These are phyloP conservation scores for Drosophila atroscutellata DNA, from an alignment of 2,888 invertebrate species.

Conservation along the genomic window DNA sequence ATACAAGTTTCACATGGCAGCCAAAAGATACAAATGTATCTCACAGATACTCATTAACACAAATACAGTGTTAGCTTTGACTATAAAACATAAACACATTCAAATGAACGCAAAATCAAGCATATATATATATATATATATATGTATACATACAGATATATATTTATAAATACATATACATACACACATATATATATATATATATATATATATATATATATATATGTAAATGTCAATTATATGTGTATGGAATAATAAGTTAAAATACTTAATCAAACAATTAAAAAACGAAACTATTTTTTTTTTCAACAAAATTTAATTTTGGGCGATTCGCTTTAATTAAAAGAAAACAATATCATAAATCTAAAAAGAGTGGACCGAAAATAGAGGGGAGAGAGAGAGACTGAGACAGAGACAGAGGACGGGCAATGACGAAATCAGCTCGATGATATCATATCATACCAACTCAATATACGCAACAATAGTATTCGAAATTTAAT, in stretches of 20 bases:
- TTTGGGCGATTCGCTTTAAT: constrained; percentile 59
- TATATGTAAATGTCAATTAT: not conserved
- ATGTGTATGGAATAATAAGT: not conserved
- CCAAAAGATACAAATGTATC: constrained; percentile 49
- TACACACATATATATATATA: not conserved
- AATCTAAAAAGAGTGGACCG: constrained; percentile 30
- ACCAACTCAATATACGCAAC: not conserved
- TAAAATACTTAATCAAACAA: constrained; percentile 24
- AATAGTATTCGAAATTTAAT: constrained; percentile 1
- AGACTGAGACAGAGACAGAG: not conserved
- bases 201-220: not conserved
- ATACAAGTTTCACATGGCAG: constrained; percentile 34
- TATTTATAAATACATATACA: not conserved
- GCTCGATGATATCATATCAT: constrained; percentile 37
- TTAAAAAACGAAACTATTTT: constrained; percentile 7
- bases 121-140: not conserved
- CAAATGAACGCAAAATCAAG: constrained; percentile 8
- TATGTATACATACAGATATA: not conserved
- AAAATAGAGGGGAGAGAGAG: not conserved
- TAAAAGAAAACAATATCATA: constrained; percentile 56
- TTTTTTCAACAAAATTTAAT: not conserved
- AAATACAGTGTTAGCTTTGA: constrained; percentile 13
- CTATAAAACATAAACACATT: constrained; percentile 28
- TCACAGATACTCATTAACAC: constrained; percentile 18
- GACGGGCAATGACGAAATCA: constrained; percentile 4